phyloP scores from a whole-genome alignment of 2,888 invertebrate species.

The Clunio marinus region DNA sequence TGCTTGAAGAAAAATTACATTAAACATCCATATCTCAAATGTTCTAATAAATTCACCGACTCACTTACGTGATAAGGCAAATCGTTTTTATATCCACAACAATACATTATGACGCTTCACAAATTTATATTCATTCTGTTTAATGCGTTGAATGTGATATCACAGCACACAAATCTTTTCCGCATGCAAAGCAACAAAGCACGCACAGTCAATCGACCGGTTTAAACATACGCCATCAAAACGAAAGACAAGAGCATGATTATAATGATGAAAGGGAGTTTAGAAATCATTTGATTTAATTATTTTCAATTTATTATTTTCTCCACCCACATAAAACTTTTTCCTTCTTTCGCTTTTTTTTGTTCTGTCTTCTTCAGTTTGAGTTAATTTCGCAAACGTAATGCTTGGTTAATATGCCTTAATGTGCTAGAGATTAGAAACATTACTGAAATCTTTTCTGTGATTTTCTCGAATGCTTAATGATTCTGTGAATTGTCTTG shows the following conservation, averaged over 20 bases:
- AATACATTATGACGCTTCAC: not conserved
- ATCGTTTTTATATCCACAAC: not conserved
- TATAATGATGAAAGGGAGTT: not conserved
- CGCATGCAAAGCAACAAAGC: slow-evolving; percentile 17
- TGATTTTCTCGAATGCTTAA: not conserved
- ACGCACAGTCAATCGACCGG: not conserved
- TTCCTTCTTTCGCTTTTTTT: not conserved
- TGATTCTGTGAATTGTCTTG: not conserved
- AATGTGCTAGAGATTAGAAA: slow-evolving; percentile 29
- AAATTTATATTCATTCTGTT: not conserved
- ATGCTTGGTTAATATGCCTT: slow-evolving; percentile 23
- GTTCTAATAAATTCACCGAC: not conserved
- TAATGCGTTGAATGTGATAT: slow-evolving; percentile 1
- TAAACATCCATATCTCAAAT: not conserved
- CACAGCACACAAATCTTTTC: not conserved
- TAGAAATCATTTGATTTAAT: slow-evolving; percentile 27
- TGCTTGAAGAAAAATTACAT: no score
- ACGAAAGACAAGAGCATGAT: not conserved
- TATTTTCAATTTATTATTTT: slow-evolving; percentile 35
- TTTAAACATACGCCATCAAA: not conserved
- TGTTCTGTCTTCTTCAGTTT: not conserved
- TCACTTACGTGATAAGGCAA: not conserved
- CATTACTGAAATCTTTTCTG: slow-evolving; percentile 7
- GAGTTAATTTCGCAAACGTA: slow-evolving; percentile 32
- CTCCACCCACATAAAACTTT: not conserved